Percentiles rank a stretch among this genome's conserved stretches.
phyloP scores from a whole-genome alignment of 2,888 invertebrate genomes.

The Leptinotarsa haldemani region DNA sequence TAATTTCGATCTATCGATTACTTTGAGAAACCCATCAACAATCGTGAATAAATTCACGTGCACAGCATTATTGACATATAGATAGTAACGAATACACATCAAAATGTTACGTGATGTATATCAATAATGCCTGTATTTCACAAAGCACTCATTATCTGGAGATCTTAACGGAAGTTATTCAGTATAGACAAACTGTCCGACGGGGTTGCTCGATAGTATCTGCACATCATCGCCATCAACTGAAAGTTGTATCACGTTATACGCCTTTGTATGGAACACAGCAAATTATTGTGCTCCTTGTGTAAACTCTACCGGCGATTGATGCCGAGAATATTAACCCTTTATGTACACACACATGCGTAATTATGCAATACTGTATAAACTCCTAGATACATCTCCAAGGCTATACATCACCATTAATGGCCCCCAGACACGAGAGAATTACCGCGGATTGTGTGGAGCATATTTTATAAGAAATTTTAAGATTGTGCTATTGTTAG shows the following conservation, averaged over 20 bases:
- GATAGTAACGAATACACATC: background rate
- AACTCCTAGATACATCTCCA: slow-evolving; percentile 40
- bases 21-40: too few species aligned
- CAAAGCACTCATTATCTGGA: background rate
- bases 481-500: slow-evolving; percentile 2
- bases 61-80: background rate
- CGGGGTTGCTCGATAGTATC: slow-evolving; percentile 5
- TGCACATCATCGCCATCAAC: slow-evolving; percentile 22
- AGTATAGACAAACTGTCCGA: background rate
- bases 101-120: background rate
- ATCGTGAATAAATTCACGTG: too few species aligned
- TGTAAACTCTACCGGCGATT: slow-evolving; percentile 46
- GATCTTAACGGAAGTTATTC: background rate
- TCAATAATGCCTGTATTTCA: background rate
- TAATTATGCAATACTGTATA: slow-evolving; percentile 44
- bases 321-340: slow-evolving; percentile 45
- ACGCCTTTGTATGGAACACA: slow-evolving; percentile 25
- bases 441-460: slow-evolving; percentile 22
- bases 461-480: background rate
- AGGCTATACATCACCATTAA: slow-evolving; percentile 36
- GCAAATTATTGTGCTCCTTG: slow-evolving; percentile 42
- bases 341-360: slow-evolving; percentile 44
- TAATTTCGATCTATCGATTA: too few species aligned
- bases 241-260: slow-evolving; percentile 26
- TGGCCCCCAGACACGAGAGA: slow-evolving; percentile 37